Conservation (phyloP, 2,888 invertebrate species). For the Dimorphilus gyrociliatus region DNA sequence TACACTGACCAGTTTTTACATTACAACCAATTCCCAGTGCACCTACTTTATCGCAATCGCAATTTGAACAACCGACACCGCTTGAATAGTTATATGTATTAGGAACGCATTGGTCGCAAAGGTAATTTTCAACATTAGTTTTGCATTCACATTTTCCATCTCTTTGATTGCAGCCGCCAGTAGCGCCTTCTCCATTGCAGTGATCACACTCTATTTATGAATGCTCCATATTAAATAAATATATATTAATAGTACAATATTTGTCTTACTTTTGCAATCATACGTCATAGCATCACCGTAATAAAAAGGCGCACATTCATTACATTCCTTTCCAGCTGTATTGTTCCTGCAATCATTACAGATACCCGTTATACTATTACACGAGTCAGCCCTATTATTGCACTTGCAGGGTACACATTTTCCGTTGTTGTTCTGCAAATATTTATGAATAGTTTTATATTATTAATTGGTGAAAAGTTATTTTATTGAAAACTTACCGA, state of each 20-base stretch:
- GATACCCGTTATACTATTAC: constrained; percentile 28
- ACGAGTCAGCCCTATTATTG: constrained; percentile 52
- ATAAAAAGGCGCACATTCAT: constrained; percentile 74
- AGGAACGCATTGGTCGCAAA: constrained; percentile 13
- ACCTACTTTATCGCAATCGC: constrained; percentile 12
- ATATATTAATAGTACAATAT: too few species aligned
- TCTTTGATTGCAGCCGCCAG: constrained; percentile 14
- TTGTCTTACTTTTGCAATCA: constrained; percentile 9
- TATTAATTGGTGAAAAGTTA: too few species aligned
- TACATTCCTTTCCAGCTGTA: constrained; percentile 51
- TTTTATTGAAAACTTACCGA: constrained; percentile 10
- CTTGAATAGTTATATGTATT: constrained; percentile 13
- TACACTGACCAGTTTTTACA: constrained; percentile 13
- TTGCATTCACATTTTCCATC: constrained; percentile 16
- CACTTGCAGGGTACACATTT: constrained; percentile 86
- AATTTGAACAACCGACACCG: constrained; percentile 13
- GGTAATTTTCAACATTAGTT: constrained; percentile 11
- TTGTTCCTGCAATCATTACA: constrained; percentile 79
- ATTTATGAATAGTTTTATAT: background rate
- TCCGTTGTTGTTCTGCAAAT: constrained; percentile 38
- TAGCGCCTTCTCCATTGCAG: constrained; percentile 10
- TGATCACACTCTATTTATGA: constrained; percentile 9
- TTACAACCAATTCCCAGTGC: constrained; percentile 9
- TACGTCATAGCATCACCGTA: constrained; percentile 54
- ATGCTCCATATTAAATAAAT: too few species aligned